Evolutionary conservation across 2,888 invertebrate species (phyloP).

Genomic region (Ochropleura leucogaster): DNA sequence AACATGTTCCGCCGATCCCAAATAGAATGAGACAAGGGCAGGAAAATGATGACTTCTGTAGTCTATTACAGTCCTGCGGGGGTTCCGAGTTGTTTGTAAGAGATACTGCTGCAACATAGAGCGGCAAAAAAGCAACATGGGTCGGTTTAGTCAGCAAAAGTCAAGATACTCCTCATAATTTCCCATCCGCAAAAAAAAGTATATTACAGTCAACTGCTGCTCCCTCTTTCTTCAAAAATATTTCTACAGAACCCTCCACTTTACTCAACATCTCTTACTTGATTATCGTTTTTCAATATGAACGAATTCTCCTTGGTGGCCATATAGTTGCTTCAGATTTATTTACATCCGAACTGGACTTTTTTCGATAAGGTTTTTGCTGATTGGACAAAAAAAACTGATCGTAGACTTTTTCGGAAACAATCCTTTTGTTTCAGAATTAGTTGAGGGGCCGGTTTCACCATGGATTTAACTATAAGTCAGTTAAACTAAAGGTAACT

Average conservation of each 20-base stretch:
- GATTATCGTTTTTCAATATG: slow-evolving; percentile 65
- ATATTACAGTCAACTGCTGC: no score
- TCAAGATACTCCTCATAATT: no score
- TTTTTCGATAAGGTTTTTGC: slow-evolving; percentile 83
- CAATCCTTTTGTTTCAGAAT: slow-evolving; percentile 78
- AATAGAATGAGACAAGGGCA: no score
- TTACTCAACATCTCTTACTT: slow-evolving; percentile 11
- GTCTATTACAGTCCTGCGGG: no score
- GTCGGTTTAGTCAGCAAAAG: no score
- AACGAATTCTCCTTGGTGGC: slow-evolving; percentile 79
- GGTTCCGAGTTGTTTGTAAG: no score
- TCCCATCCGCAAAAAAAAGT: not conserved
- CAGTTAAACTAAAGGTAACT: not conserved
- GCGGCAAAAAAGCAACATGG: no score
- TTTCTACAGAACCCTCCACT: slow-evolving; percentile 44
- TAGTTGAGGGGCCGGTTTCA: slow-evolving; percentile 70
- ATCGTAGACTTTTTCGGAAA: slow-evolving; percentile 77
- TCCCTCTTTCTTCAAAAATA: not conserved
- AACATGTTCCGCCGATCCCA: no score
- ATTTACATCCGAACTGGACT: slow-evolving; percentile 83
- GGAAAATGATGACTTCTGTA: no score
- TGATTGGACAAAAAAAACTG: slow-evolving; percentile 83
- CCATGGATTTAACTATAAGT: slow-evolving; percentile 16
- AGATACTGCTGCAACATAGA: no score
- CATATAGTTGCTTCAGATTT: slow-evolving; percentile 83